Base-by-base conservation (phyloP, 2,888 invertebrate genomes). In the Incurvaria masculella region DNA sequence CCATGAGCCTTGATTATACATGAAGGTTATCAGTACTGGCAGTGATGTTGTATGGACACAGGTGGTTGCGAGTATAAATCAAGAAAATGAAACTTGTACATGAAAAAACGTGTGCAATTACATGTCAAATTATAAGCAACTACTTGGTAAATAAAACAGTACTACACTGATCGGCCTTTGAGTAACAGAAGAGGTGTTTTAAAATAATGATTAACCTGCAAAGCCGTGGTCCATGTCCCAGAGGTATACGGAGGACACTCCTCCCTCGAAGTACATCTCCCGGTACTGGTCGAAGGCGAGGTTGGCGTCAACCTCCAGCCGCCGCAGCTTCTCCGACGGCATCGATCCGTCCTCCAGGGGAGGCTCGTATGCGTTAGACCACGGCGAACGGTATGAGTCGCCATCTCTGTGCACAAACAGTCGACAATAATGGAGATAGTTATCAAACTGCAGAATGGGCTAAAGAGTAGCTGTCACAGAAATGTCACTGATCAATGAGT, bases 221-320 rank as follows among this genome's bases (percentile, higher is more conserved):
- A 99, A 99, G 4, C 98, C 98, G 72, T 94, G 93, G 65, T 99
- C 98, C 69, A 99, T 82, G 63, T 99, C 99, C 99, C 99, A 99
- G 54, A 99, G 82, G 73, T 99, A 99, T 3, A 98, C 99, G 5
- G 98, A 98, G 17, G 98, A 98, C 1, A 99, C 97, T 1, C 99
- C 99, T 47, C 99, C 99, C 73, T 99, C 99, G 69, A 96, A 99
- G 70, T 99, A 99, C 90, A 98, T 93, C 72, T 98, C 98, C 64
- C 97, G 87, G 69, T 99, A 99, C 65, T 96, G 95, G 72, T 98
- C 97, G 68, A 99, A 99, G 14, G 98, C 99, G 66, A 92, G 88
- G 74, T 99, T 99, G 1, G 97, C 98, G 66, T 99, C 98, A 51
- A 98, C 85, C 81, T 99, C 99, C 59, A 99, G 74, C 69, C 94